Evolutionary conservation across 2,888 invertebrate species (phyloP).

Genomic region (Dryocosmus kuriphilus): DNA sequence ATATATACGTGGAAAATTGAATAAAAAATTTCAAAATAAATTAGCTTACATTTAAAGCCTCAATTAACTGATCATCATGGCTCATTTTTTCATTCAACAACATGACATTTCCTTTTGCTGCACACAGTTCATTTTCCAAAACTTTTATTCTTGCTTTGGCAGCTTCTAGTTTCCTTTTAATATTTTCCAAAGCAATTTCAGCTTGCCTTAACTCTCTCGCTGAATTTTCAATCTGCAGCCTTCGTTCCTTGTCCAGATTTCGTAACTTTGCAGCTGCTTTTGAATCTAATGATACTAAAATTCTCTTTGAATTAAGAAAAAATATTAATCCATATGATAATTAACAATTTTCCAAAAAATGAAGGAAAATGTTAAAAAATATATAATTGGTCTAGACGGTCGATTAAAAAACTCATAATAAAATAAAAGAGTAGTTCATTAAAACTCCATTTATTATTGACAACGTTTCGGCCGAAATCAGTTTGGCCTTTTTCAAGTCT

Average conservation of each 20-base stretch:
- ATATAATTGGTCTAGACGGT: too few relatives aligned
- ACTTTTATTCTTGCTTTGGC: slow-evolving; percentile 84
- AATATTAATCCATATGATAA: too few relatives aligned
- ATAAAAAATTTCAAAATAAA: background rate
- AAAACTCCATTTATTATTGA: too few relatives aligned
- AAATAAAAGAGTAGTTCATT: too few relatives aligned
- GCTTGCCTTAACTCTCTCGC: slow-evolving; percentile 81
- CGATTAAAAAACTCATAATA: too few relatives aligned
- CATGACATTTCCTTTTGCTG: slow-evolving; percentile 81
- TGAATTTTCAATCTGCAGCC: slow-evolving; percentile 81
- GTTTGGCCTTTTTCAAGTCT: too few relatives aligned
- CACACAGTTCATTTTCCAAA: slow-evolving; percentile 82
- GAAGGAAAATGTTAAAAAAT: too few relatives aligned
- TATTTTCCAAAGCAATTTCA: slow-evolving; percentile 80
- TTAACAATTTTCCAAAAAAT: too few relatives aligned
- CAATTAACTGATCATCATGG: slow-evolving; percentile 83
- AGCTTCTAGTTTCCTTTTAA: slow-evolving; percentile 83
- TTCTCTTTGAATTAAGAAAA: slow-evolving; percentile 1
- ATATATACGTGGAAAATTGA: too few relatives aligned
- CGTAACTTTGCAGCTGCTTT: slow-evolving; percentile 72
- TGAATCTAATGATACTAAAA: slow-evolving; percentile 54
- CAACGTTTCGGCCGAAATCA: too few relatives aligned
- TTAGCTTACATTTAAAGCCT: slow-evolving; percentile 80
- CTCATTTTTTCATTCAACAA: slow-evolving; percentile 82
- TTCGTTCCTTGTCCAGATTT: slow-evolving; percentile 80